Base-by-base conservation (phyloP, 2,113 vertebrate genomes). In the Balaeniceps rex region DNA sequence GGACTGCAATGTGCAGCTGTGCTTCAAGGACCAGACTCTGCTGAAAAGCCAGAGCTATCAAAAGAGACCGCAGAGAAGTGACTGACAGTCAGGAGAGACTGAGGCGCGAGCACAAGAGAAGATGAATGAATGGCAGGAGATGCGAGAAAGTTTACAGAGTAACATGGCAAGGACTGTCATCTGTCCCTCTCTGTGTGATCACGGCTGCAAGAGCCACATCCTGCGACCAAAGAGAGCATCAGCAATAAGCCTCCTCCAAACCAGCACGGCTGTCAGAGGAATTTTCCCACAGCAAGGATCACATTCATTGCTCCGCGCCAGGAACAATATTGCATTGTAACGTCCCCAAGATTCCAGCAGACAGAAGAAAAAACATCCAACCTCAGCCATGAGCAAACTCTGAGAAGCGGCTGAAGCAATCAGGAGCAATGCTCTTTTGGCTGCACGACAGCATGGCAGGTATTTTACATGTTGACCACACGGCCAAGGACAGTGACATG, bases 221-320 rank as follows among this genome's bases (percentile, higher is more conserved):
- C 95, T 95, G 61, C 69, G 89, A 75, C 65, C 0, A 0, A 87
- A 36, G n/a, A 68, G 22, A 94, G 42, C 70, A 86, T 23, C 93
- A 70, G 70, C 77, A 94, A 84, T 34, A 94, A 88, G 76, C 24
- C 49, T 70, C 60, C 51, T 68, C 57, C 7, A 3, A 84, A 76
- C 38, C 66, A 83, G 82, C 44, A 33, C 0, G 8, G 54, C 80
- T 54, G 58, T 74, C 49, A 7, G 49, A 88, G 88, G 82, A 96
- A 86, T 87, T 92, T 97, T 92, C 94, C 90, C 94, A 96, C 81
- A 93, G 78, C 16, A 84, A 81, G 77, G 49, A 86, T 83, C 87
- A 88, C 82, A 80, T 72, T 93, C 91, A 74, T 14, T 0, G 4
- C 42, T 63, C 66, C 3, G 13, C 23, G 93, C 81, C 95, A 93